Conservation (phyloP, 92 coral and sea anemone genomes). For the Chrysogorgia sp. region DNA sequence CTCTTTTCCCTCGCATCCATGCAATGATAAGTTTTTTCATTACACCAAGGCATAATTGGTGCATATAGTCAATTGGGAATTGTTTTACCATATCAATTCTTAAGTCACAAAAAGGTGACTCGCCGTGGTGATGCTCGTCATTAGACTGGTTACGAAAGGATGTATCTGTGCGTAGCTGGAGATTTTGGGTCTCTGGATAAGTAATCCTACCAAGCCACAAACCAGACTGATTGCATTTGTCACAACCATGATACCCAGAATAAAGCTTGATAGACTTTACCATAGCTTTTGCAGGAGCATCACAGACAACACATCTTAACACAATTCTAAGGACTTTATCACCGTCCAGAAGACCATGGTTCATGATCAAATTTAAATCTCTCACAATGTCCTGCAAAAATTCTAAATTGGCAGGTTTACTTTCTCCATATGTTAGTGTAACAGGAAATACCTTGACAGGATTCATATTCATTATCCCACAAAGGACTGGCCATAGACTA, state of each 20-base stretch:
- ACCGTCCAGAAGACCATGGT: not conserved
- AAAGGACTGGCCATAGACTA: not conserved
- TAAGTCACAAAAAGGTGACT: not conserved
- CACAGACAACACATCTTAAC: not conserved
- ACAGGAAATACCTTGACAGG: not conserved
- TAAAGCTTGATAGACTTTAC: not conserved
- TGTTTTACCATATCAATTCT: not conserved
- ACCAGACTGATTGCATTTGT: conserved; percentile 5
- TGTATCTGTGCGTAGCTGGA: not conserved
- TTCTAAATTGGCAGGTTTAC: not conserved
- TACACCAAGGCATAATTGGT: no score
- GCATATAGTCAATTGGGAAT: conserved; percentile 6
- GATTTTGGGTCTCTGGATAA: not conserved
- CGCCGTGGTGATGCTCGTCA: not conserved
- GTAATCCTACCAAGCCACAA: not conserved
- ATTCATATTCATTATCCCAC: not conserved
- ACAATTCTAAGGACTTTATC: not conserved
- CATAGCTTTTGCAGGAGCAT: not conserved
- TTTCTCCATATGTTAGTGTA: not conserved
- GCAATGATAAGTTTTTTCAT: not conserved
- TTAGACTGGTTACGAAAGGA: not conserved
- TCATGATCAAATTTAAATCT: not conserved
- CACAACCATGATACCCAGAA: not conserved
- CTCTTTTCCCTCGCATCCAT: not conserved
- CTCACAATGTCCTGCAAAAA: not conserved